These are phyloP conservation scores for Homarus americanus DNA, from an alignment of 1,140 invertebrate genomes.

Conservation along the genomic window DNA sequence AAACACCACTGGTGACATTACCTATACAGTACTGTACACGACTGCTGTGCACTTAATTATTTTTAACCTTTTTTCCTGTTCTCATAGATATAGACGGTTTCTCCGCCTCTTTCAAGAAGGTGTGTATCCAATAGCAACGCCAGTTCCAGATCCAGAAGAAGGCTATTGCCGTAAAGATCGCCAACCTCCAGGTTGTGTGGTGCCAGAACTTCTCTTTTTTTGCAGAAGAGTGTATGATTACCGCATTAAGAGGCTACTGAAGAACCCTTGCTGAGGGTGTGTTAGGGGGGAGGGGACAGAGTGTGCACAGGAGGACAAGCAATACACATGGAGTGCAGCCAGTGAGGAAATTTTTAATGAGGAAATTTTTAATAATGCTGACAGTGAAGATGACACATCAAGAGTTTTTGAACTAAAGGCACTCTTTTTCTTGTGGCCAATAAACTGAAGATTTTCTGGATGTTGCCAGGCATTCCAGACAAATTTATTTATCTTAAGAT, in stretches of 20 bases:
- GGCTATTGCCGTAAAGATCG: conserved; percentile 80
- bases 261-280: conserved; percentile 79
- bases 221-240: conserved; percentile 97
- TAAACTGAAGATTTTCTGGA: conserved; percentile 57
- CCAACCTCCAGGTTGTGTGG: conserved; percentile 86
- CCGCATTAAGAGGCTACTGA: conserved; percentile 83
- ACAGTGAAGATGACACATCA: conserved; percentile 30
- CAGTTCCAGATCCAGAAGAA: conserved; percentile 81
- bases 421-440: conserved; percentile 67
- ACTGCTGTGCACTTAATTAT: no score
- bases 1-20: no score
- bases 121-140: conserved; percentile 80
- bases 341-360: conserved; percentile 13
- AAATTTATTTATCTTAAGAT: conserved; percentile 48
- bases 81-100: conserved; percentile 83
- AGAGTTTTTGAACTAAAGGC: conserved; percentile 57
- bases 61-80: background rate
- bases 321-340: conserved; percentile 15
- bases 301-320: conserved; percentile 4
- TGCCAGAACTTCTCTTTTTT: conserved; percentile 93
- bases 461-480: conserved; percentile 55
- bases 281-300: conserved; percentile 56
- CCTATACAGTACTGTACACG: no score
- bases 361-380: background rate
- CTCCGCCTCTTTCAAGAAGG: conserved; percentile 83